A percentile compares a stretch with the other conserved stretches of the same genome.
These are phyloP conservation scores for Dipodomys stephensi DNA, from an alignment of 2,113 vertebrate genomes.

Conservation along the genomic window DNA sequence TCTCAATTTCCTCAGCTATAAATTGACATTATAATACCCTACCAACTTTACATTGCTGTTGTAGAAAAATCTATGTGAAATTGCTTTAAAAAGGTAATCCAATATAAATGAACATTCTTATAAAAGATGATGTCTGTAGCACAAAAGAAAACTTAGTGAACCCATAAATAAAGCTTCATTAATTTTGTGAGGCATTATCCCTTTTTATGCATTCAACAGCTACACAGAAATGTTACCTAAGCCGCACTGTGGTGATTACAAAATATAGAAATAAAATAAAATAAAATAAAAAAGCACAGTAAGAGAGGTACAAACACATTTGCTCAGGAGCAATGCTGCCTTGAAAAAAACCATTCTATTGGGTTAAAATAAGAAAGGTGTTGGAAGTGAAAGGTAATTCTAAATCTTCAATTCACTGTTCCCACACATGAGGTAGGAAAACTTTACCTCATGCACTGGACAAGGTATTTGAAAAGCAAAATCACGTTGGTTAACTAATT, in stretches of 20 bases:
- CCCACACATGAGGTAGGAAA: neutral
- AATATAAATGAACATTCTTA: slow-evolving; percentile 55
- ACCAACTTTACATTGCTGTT: neutral
- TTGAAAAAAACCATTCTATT: neutral
- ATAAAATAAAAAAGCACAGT: neutral
- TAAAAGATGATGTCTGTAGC: slow-evolving; percentile 29
- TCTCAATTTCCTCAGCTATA: slow-evolving; percentile 13
- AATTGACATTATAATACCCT: neutral
- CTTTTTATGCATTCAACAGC: slow-evolving; percentile 18
- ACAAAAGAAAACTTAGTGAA: slow-evolving; percentile 57
- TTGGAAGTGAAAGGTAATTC: neutral
- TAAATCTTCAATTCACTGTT: neutral
- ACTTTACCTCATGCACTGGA: neutral
- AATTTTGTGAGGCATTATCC: slow-evolving; percentile 55
- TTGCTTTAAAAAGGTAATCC: slow-evolving; percentile 40
- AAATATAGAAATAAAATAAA: neutral
- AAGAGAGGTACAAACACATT: neutral
- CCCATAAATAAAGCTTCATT: slow-evolving; percentile 57
- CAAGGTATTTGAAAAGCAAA: neutral
- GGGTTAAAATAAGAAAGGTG: neutral
- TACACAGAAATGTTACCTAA: neutral
- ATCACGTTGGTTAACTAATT: neutral
- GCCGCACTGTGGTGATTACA: neutral
- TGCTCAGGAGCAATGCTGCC: neutral
- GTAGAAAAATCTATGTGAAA: slow-evolving; percentile 45